phyloP scores from a whole-genome alignment of 1,140 invertebrate genomes.

The Brachionus calyciflorus region DNA sequence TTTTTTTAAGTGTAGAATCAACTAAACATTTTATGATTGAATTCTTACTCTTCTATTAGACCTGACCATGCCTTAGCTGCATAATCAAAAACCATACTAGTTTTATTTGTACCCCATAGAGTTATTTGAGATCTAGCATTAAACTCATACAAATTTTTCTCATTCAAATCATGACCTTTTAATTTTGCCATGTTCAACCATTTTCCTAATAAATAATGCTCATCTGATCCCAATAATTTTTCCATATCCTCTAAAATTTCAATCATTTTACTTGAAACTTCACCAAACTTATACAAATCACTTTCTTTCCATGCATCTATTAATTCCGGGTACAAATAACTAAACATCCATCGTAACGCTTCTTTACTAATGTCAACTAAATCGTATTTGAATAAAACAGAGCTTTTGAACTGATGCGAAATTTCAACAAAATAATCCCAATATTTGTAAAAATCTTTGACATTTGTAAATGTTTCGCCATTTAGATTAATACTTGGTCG shows the following conservation, averaged over 20 bases:
- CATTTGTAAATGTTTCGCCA: background rate
- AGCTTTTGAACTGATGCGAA: background rate
- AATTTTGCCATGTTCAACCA: constrained; percentile 72
- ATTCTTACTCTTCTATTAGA: constrained; percentile 52
- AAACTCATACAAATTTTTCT: constrained; percentile 68
- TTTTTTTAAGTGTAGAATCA: too few species aligned
- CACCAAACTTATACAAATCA: constrained; percentile 46
- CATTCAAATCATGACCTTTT: constrained; percentile 54
- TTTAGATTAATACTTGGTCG: constrained; percentile 5
- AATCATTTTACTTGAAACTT: constrained; percentile 49
- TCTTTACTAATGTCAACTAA: constrained; percentile 80
- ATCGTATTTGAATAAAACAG: constrained; percentile 66
- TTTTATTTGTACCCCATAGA: constrained; percentile 74
- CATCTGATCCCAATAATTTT: constrained; percentile 67
- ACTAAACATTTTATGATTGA: too few species aligned
- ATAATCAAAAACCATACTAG: constrained; percentile 68
- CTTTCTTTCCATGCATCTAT: constrained; percentile 63
- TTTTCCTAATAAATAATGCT: constrained; percentile 69
- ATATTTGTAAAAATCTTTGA: background rate
- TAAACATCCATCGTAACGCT: constrained; percentile 71
- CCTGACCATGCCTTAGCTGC: constrained; percentile 85
- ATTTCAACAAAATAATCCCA: background rate
- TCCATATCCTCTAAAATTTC: constrained; percentile 70
- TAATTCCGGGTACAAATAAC: constrained; percentile 67
- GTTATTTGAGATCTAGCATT: constrained; percentile 89